Percentiles rank a stretch among this genome's conserved stretches.
Evolutionary conservation across 2,113 vertebrate genomes (phyloP).

Genomic region (Ranitomeya imitator): DNA sequence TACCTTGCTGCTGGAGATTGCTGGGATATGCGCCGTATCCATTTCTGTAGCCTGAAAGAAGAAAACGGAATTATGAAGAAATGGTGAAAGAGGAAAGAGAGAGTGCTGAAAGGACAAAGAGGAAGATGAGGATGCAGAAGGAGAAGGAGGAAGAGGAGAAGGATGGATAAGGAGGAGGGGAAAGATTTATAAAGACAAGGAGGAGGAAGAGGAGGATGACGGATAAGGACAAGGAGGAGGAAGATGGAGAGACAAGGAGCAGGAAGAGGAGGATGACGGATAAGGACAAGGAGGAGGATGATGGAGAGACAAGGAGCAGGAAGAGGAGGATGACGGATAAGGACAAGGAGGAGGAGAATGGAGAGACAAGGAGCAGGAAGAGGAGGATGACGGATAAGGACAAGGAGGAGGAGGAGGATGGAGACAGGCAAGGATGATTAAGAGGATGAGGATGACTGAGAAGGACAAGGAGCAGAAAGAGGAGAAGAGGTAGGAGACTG

Average conservation of each 20-base stretch:
- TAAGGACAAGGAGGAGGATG: not conserved
- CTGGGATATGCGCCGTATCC: conserved; percentile 11
- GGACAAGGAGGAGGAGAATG: not conserved
- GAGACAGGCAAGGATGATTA: not conserved
- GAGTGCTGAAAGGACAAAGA: not conserved
- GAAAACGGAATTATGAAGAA: not conserved
- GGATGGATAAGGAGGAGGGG: not conserved
- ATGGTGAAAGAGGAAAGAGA: not conserved
- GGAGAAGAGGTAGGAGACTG: not conserved
- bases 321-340: not conserved
- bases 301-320: not conserved
- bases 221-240: not conserved
- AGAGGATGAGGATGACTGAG: not conserved
- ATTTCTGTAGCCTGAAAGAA: conserved; percentile 16
- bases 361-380: not conserved
- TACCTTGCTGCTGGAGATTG: conserved; percentile 37
- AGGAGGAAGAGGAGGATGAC: not conserved
- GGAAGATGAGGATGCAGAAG: not conserved
- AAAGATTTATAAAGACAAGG: not conserved
- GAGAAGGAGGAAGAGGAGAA: not conserved
- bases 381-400: not conserved
- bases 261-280: not conserved
- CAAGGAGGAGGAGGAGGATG: not conserved
- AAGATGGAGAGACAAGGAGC: not conserved
- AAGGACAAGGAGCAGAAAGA: not conserved